Evolutionary conservation across 2,797 vertebrate species (phyloP).

Genomic region (Periparus ater): DNA sequence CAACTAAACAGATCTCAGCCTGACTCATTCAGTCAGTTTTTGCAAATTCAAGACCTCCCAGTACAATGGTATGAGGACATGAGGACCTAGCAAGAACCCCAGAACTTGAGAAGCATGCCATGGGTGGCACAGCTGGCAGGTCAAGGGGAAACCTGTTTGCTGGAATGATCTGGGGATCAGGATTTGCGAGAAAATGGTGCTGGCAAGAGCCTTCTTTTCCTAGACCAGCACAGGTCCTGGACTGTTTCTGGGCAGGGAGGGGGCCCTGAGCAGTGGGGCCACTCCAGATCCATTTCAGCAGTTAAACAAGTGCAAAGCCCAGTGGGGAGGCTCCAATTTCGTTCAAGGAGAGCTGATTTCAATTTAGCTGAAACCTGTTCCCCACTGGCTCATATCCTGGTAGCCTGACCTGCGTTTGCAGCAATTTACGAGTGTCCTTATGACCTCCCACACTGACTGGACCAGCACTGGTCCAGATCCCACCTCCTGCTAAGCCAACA

Average conservation of each 20-base stretch:
- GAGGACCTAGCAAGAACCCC: background rate
- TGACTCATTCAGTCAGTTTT: background rate
- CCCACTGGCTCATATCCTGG: background rate
- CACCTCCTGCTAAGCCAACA: background rate
- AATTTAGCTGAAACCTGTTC: constrained; percentile 22
- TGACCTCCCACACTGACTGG: background rate
- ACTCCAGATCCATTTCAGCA: constrained; percentile 34
- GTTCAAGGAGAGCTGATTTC: background rate
- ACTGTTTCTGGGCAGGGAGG: background rate
- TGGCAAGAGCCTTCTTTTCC: background rate
- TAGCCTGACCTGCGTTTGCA: background rate
- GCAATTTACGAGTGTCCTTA: background rate
- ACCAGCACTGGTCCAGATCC: background rate
- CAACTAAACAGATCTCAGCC: background rate
- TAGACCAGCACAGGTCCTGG: background rate
- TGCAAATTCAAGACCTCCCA: background rate
- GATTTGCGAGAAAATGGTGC: background rate
- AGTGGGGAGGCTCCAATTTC: background rate
- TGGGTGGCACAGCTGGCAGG: background rate
- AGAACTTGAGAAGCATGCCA: rapidly evolving
- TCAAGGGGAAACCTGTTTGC: background rate
- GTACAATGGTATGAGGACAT: background rate
- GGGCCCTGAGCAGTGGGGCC: background rate
- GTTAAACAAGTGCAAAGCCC: background rate
- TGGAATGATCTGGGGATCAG: background rate